Conservation (phyloP, 2,888 invertebrate genomes). For the Xylophagus ater region DNA sequence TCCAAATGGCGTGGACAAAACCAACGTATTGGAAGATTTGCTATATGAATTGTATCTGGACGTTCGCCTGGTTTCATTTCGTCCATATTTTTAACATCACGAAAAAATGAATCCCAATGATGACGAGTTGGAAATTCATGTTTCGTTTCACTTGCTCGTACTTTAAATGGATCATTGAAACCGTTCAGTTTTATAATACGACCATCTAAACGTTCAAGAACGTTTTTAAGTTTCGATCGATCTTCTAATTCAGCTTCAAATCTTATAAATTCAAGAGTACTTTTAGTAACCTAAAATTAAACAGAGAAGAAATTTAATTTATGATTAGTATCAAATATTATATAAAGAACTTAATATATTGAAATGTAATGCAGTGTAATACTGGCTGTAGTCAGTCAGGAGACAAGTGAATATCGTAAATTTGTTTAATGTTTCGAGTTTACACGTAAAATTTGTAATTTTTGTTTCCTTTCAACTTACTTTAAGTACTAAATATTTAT, state of each 20-base stretch:
- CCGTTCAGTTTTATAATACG: constrained; percentile 74
- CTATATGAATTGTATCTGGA: constrained; percentile 86
- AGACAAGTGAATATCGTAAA: too few relatives aligned
- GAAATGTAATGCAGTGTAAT: neutral
- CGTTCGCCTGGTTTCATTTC: constrained; percentile 93
- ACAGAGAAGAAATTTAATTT: constrained; percentile 7
- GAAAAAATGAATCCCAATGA: constrained; percentile 92
- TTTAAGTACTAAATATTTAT: constrained; percentile 75
- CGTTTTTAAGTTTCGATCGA: constrained; percentile 52
- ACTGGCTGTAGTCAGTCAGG: too few relatives aligned
- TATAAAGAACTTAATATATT: neutral
- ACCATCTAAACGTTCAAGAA: constrained; percentile 64
- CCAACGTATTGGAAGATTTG: constrained; percentile 83
- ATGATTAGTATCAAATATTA: constrained; percentile 10
- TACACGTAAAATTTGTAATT: too few relatives aligned
- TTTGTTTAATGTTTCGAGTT: too few relatives aligned
- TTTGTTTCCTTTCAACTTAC: constrained; percentile 39
- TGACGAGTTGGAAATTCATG: constrained; percentile 78
- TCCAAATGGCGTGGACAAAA: constrained; percentile 56
- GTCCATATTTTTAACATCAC: constrained; percentile 91
- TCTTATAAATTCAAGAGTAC: constrained; percentile 77
- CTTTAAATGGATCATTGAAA: constrained; percentile 69
- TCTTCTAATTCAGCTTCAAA: constrained; percentile 84
- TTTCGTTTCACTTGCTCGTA: constrained; percentile 74
- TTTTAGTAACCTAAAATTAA: constrained; percentile 68